Conservation (phyloP, 2,113 vertebrate genomes). For the Nipponia nippon region DNA sequence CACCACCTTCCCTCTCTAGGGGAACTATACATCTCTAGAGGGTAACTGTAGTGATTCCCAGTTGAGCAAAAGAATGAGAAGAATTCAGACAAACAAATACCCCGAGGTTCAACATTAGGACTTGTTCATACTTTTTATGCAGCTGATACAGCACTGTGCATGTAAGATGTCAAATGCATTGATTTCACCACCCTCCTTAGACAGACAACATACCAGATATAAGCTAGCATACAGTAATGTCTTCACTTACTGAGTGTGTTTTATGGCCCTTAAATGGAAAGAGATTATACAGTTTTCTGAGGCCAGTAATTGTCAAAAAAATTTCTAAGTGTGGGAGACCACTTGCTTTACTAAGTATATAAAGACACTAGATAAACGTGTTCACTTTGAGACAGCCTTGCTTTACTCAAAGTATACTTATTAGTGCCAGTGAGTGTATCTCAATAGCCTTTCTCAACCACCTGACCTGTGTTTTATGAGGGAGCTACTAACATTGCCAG, state of each 20-base stretch:
- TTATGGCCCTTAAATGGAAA: neutral
- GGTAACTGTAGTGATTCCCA: neutral
- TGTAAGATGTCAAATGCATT: neutral
- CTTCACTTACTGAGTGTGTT: neutral
- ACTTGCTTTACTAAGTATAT: neutral
- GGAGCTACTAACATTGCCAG: neutral
- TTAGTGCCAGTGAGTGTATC: neutral
- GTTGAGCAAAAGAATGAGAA: neutral
- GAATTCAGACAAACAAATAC: neutral
- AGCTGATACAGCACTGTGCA: neutral
- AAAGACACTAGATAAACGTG: neutral
- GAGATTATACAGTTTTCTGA: neutral
- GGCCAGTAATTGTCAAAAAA: neutral
- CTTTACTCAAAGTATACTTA: neutral
- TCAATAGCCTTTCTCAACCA: neutral
- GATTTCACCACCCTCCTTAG: neutral
- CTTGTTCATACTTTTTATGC: neutral
- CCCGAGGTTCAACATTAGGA: neutral
- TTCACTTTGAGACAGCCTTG: neutral
- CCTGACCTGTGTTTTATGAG: neutral
- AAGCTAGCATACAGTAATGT: neutral
- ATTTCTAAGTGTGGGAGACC: neutral
- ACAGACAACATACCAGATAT: neutral
- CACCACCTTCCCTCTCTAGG: neutral
- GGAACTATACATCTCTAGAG: neutral